phyloP scores from a whole-genome alignment of 2,888 invertebrate genomes.

The Himalopsyche anomala region DNA sequence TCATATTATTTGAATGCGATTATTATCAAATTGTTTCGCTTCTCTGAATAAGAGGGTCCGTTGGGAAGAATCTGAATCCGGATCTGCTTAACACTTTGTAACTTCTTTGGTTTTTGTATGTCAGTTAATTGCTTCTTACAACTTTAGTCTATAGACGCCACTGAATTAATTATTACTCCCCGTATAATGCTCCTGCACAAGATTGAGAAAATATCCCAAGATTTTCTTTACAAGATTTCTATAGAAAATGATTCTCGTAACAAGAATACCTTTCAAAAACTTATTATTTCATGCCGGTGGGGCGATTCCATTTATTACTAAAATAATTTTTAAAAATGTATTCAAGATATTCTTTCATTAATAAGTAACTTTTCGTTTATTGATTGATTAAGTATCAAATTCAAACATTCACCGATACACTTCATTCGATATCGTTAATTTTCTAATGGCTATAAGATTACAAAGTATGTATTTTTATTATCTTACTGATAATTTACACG shows the following conservation, averaged over 20 bases:
- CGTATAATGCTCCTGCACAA: not conserved
- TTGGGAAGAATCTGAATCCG: constrained; percentile 8
- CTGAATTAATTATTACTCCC: constrained; percentile 37
- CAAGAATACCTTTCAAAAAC: not conserved
- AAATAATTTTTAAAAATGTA: too few species aligned
- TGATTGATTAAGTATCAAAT: too few species aligned
- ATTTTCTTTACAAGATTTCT: constrained; percentile 18
- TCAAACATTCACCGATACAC: too few species aligned
- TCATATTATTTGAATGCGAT: too few species aligned
- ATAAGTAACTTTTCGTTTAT: too few species aligned
- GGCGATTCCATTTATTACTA: too few species aligned
- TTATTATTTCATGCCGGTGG: not conserved
- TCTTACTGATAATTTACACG: too few species aligned
- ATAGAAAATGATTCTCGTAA: not conserved
- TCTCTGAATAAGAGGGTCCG: constrained; percentile 12
- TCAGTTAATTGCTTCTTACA: constrained; percentile 39
- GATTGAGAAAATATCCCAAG: not conserved
- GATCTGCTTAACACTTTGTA: constrained; percentile 42
- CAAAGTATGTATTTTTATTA: too few species aligned
- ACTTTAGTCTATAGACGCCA: constrained; percentile 31
- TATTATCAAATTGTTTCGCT: not conserved
- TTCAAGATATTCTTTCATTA: too few species aligned
- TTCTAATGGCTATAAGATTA: too few species aligned
- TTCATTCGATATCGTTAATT: too few species aligned
- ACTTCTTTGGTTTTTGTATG: constrained; percentile 41